Evolutionary conservation across 1,140 invertebrate species (phyloP).

Genomic region (Hylaeus anthracinus): DNA sequence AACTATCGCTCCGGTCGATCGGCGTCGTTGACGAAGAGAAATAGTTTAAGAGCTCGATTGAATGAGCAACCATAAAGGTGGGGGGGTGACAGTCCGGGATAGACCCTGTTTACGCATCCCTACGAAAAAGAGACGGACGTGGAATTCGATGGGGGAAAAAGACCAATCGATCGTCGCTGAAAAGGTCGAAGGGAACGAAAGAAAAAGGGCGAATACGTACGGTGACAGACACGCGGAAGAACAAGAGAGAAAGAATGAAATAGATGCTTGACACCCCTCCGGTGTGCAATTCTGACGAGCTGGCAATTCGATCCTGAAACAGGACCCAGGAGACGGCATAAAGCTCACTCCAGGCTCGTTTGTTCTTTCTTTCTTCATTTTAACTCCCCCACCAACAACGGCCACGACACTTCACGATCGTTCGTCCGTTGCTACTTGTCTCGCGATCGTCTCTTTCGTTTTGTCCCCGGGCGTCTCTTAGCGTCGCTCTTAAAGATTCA

Average conservation of each 20-base stretch:
- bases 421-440: conserved; percentile 41
- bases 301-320: conserved; percentile 66
- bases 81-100: not conserved
- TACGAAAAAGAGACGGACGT: not conserved
- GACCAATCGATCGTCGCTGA: conserved; percentile 21
- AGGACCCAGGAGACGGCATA: conserved; percentile 59
- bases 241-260: conserved; percentile 24
- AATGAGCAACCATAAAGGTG: not conserved
- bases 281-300: conserved; percentile 58
- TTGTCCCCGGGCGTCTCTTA: not conserved
- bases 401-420: conserved; percentile 9
- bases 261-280: conserved; percentile 32
- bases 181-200: conserved; percentile 5
- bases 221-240: not conserved
- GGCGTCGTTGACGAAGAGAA: too few species aligned
- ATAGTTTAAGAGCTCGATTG: not conserved
- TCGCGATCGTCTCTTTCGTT: conserved; percentile 13
- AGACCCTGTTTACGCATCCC: conserved; percentile 21
- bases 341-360: conserved; percentile 43
- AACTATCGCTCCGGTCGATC: not conserved
- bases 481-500: conserved; percentile 31
- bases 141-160: not conserved
- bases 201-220: conserved; percentile 24
- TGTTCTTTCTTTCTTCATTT: conserved; percentile 44
- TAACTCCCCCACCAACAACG: not conserved